These are phyloP conservation scores for Hypolimnas misippus DNA, from an alignment of 2,888 invertebrate genomes.

Conservation along the genomic window DNA sequence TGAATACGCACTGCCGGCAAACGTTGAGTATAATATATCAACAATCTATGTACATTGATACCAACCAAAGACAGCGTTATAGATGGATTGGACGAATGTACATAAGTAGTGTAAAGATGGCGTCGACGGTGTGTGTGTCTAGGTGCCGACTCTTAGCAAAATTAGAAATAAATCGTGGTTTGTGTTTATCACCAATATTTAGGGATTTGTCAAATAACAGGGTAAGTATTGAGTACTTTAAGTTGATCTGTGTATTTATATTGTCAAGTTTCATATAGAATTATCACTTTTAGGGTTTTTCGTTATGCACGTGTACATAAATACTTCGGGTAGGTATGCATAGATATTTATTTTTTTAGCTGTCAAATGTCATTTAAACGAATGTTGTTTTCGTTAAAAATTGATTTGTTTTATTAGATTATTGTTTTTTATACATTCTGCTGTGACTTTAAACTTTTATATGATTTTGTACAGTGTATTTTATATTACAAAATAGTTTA, in stretches of 20 bases:
- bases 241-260: conserved; percentile 47
- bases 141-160: conserved; percentile 85
- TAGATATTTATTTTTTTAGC: conserved; percentile 56
- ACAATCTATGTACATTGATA: conserved; percentile 29
- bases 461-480: not conserved
- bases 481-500: not conserved
- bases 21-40: conserved; percentile 18
- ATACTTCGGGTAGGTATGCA: conserved; percentile 47
- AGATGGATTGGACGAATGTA: conserved; percentile 43
- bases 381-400: conserved; percentile 43
- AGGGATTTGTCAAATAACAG: conserved; percentile 79
- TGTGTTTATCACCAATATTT: conserved; percentile 81
- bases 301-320: conserved; percentile 65
- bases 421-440: not conserved
- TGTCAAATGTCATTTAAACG: conserved; percentile 73
- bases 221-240: conserved; percentile 64
- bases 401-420: not conserved
- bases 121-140: conserved; percentile 85
- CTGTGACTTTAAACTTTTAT: not conserved
- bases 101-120: conserved; percentile 83
- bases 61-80: conserved; percentile 36
- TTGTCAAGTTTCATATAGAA: conserved; percentile 63
- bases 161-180: conserved; percentile 85
- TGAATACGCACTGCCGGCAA: conserved; percentile 7
- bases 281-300: conserved; percentile 57